Evolutionary conservation across 2,888 invertebrate species (phyloP), one percentile per base, ranked within the genome.

Genomic region (Mesorhabditis sp.): DNA sequence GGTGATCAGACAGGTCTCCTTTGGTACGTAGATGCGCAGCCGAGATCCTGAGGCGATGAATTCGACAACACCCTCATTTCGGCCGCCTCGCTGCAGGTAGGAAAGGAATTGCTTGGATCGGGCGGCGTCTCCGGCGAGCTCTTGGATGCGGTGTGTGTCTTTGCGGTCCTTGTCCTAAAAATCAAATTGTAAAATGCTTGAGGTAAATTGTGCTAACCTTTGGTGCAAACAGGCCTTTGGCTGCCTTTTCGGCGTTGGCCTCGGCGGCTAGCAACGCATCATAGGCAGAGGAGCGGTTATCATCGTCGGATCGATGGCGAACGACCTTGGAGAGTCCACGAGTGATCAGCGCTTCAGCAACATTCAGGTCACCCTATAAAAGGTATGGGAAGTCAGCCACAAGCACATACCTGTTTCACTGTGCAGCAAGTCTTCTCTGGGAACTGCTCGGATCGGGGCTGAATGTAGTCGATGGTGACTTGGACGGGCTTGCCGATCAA

Each of bases 41-140:
- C 98, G 90, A 0, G 97, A 95, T 28, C 97, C 97, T 85, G 94
- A 94, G 0, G 95, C 93, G 2, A 98, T 94, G 86, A 95, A 98
- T 86, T 99, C 98, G 4, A 96, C 95, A 13, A 93, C 91, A 4
- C 92, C 96, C 86, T 95, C 94, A 65, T 92, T 91, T 77, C 92
- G 68, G 71, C 93, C 91, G 6, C 93, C 93, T 80, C 96, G 90
- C 87, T 94, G 93, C 84, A 98, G 90, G 85, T 94, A 93, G 65
- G 95, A 93, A 86, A 97, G 89, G 88, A 95, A 95, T 86, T 94
- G 92, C 87, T 85, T 85, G 65, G 81, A 76, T 67, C 84, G 77
- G 45, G 79, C 76, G 5, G 76, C 67, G 69, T 85, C 85, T 70
- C 81, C 82, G 63, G 75, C 70, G 43, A 81, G 75, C 61, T 83